Percentiles rank a stretch among this genome's conserved stretches.
phyloP scores from a whole-genome alignment of 2,797 vertebrate genomes.

The Poecilia velifera region DNA sequence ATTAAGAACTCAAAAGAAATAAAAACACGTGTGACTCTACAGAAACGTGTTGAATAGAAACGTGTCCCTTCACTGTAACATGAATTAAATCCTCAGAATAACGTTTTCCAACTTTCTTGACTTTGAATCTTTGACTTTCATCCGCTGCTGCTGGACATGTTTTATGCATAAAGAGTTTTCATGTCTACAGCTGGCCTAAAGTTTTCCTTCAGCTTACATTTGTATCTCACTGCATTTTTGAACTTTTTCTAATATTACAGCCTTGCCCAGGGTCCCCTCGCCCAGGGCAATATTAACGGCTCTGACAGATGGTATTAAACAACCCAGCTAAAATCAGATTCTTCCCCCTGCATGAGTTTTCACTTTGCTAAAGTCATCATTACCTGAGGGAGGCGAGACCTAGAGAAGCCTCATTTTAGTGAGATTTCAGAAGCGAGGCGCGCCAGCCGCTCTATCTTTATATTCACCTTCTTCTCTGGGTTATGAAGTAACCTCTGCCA shows the following conservation, averaged over 20 bases:
- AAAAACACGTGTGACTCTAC: neutral
- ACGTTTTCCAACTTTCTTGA: constrained; percentile 20
- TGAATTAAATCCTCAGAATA: constrained; percentile 18
- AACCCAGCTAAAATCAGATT: constrained; percentile 73
- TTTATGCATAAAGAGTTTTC: constrained; percentile 52
- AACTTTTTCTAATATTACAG: constrained; percentile 64
- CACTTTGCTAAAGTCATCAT: constrained; percentile 74
- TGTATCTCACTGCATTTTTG: constrained; percentile 54
- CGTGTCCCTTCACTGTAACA: neutral
- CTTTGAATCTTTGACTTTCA: constrained; percentile 31
- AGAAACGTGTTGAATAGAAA: neutral
- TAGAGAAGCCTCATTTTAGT: constrained; percentile 69
- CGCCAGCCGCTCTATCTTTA: constrained; percentile 66
- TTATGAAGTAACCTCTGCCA: constrained; percentile 77
- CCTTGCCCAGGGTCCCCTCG: constrained; percentile 42
- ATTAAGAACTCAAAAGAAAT: neutral
- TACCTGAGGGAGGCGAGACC: constrained; percentile 63
- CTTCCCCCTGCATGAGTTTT: constrained; percentile 65
- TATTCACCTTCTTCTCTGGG: constrained; percentile 68
- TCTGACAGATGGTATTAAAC: constrained; percentile 72
- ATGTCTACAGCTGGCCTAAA: constrained; percentile 54
- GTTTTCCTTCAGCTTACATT: constrained; percentile 61
- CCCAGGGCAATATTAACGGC: constrained; percentile 68
- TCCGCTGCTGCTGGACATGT: constrained; percentile 22
- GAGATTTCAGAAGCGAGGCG: constrained; percentile 59